Conservation (phyloP, 2,797 vertebrate species). For the Antrozous pallidus region DNA sequence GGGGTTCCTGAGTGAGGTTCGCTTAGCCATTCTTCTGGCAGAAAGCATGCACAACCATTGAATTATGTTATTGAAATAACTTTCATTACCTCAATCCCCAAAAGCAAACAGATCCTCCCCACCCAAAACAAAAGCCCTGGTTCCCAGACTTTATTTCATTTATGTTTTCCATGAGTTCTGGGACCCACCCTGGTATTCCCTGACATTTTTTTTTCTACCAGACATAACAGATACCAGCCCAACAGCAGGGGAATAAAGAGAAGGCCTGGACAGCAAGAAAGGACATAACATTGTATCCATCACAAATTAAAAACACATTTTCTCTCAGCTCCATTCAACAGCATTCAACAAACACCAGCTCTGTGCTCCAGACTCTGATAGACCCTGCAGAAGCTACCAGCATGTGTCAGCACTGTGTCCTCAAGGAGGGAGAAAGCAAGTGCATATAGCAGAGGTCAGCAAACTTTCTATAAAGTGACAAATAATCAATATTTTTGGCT, state of each 20-base stretch:
- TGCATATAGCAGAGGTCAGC: neutral
- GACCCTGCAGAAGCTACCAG: neutral
- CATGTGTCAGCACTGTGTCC: neutral
- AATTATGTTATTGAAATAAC: constrained; percentile 77
- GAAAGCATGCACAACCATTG: constrained; percentile 41
- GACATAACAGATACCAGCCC: constrained; percentile 76
- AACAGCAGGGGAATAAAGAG: constrained; percentile 58
- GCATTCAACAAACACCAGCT: constrained; percentile 20
- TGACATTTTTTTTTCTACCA: constrained; percentile 71
- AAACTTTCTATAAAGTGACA: neutral
- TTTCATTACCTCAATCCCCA: constrained; percentile 69
- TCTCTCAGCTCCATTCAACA: constrained; percentile 4
- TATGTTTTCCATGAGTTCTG: constrained; percentile 68
- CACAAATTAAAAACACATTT: constrained; percentile 67
- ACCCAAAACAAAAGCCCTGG: constrained; percentile 62
- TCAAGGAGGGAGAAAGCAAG: neutral
- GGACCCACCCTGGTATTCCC: constrained; percentile 76
- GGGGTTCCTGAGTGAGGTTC: constrained; percentile 63
- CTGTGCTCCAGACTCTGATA: neutral
- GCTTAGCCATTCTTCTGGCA: constrained; percentile 49
- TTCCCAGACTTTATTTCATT: constrained; percentile 70
- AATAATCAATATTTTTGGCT: neutral
- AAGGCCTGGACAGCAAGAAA: constrained; percentile 52
- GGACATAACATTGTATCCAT: constrained; percentile 35
- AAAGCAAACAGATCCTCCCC: constrained; percentile 68